Evolutionary conservation across 2,888 invertebrate species (phyloP), one percentile per base, ranked within the genome.

Genomic region (Aporophyla lueneburgensis): DNA sequence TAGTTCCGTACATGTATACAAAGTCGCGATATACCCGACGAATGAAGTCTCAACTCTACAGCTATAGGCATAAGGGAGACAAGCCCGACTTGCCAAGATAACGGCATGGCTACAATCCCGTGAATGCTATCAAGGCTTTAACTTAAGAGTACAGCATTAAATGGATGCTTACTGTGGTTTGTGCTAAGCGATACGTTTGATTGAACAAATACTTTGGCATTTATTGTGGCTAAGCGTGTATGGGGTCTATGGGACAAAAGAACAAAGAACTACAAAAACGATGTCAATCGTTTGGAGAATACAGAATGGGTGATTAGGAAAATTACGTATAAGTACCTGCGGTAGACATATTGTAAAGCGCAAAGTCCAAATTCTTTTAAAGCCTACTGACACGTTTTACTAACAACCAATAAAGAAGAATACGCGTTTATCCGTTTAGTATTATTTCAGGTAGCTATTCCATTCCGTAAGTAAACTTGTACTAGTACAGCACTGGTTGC

Each of bases 1-100:
- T 94, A 93, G 91, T 94, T 95, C 94, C 94, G 92, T 91, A 92
- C 90, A 89, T 84, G 89, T 87, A 88, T 81, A 89, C 90, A 89
- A 84, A 86, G 78, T 82, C 77, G 74, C 81, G 80, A 69, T 83
- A 74, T 71, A 70, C 24, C 72, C 63, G 74, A 56, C 24, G 71
- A 77, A 67, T 63, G 72, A 54, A 91, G 83, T 88, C 71, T 89
- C 51, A 76, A 83, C 89, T 83, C 78, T 88, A 88, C 71, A 1
- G 3, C 19, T 0, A 49, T 70, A 67, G 51, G 21, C n/a, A 86
- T 88, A 89, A 86, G 80, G 79, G 66, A 71, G 61, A 51, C 59
- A 49, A 9, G 27, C 21, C 21, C 21, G n/a, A 16, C 40, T 58
- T 43, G 66, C 74, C 68, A 51, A 74, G 78, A 70, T 84, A 84